These are phyloP conservation scores for Xestia ashworthii DNA, from an alignment of 2,888 invertebrate genomes.

Conservation along the genomic window DNA sequence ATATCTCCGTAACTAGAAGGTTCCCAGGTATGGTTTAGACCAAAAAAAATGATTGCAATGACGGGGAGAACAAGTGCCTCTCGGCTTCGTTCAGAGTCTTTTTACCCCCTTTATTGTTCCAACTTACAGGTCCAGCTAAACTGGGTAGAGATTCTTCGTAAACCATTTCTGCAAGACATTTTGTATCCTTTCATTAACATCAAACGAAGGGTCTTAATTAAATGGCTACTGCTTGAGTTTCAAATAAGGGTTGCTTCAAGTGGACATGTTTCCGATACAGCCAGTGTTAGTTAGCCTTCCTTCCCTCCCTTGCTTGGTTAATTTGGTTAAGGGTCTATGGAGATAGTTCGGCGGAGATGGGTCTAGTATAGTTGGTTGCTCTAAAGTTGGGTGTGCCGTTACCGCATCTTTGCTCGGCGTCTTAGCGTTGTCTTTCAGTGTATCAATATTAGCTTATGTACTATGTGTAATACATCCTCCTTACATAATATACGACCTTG, in stretches of 20 bases:
- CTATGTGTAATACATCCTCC: constrained; percentile 28
- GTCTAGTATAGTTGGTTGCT: constrained; percentile 71
- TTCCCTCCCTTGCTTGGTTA: constrained; percentile 71
- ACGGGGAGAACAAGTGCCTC: too few relatives aligned
- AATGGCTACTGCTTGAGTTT: constrained; percentile 76
- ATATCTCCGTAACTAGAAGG: too few relatives aligned
- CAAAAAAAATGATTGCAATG: too few relatives aligned
- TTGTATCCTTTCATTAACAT: constrained; percentile 60
- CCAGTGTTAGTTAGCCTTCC: constrained; percentile 76
- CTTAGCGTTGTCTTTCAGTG: constrained; percentile 69
- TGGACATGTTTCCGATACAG: constrained; percentile 82
- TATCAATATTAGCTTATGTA: constrained; percentile 62
- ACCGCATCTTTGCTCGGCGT: constrained; percentile 78
- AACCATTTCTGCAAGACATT: constrained; percentile 70
- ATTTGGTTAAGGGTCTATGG: constrained; percentile 75
- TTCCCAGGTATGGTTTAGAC: too few relatives aligned
- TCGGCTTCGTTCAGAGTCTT: too few relatives aligned
- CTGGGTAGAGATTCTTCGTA: constrained; percentile 63
- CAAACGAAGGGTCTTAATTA: constrained; percentile 63
- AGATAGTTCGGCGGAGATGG: constrained; percentile 71
- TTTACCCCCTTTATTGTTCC: constrained; percentile 15
- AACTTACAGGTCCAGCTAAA: constrained; percentile 63
- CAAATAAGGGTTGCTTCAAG: constrained; percentile 84
- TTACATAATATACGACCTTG: constrained; percentile 31
- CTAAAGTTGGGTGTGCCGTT: constrained; percentile 78